These are phyloP conservation scores for Pipistrellus pipistrellus DNA, from an alignment of 2,797 vertebrate species.

Conservation along the genomic window DNA sequence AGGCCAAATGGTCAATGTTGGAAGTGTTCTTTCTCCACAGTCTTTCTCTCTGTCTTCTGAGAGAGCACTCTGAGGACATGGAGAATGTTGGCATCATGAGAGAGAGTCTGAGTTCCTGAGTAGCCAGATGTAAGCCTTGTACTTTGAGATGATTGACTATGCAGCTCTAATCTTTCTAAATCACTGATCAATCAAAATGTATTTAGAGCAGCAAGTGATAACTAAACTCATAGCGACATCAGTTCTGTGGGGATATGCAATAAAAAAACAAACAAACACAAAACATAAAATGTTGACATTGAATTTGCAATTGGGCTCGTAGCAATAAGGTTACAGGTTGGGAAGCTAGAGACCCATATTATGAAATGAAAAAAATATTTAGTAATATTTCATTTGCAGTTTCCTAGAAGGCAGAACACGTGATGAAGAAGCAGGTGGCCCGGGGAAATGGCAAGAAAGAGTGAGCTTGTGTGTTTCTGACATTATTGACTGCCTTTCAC, in stretches of 20 bases:
- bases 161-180: neutral
- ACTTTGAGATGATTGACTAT: neutral
- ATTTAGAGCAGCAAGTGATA: neutral
- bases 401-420: neutral
- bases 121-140: neutral
- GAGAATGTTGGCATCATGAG: neutral
- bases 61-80: neutral
- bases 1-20: neutral
- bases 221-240: neutral
- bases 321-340: neutral
- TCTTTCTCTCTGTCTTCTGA: neutral
- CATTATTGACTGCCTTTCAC: neutral
- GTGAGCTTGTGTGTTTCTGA: neutral
- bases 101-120: neutral
- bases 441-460: neutral
- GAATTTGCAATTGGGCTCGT: neutral
- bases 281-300: neutral
- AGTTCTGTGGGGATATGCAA: neutral
- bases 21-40: neutral
- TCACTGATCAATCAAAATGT: neutral
- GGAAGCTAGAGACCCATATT: neutral
- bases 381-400: neutral
- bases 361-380: neutral
- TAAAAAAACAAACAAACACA: no score
- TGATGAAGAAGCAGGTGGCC: no score